phyloP scores from a whole-genome alignment of 1,140 invertebrate species.

The Diabrotica virgifera region DNA sequence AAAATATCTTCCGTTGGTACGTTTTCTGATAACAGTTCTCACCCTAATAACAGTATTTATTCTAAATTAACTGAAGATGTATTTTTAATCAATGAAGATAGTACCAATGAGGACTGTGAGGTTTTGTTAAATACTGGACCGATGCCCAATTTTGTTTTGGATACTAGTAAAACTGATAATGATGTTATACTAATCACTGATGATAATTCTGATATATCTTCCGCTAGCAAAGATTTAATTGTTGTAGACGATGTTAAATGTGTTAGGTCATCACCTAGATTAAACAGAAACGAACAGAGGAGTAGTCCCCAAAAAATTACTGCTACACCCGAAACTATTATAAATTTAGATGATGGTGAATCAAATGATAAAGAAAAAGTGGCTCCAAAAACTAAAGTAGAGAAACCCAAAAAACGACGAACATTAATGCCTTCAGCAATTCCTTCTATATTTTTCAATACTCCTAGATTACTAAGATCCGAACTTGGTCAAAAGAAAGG shows the following conservation, averaged over 20 bases:
- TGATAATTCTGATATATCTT: neutral
- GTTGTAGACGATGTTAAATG: conserved; percentile 8
- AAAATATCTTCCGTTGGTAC: neutral
- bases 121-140: neutral
- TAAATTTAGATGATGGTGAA: neutral
- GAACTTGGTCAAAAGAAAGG: conserved; percentile 14
- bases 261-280: conserved; percentile 6
- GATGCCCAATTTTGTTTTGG: neutral
- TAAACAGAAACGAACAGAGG: neutral
- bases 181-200: neutral
- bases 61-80: neutral
- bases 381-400: neutral
- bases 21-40: neutral
- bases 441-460: conserved; percentile 18
- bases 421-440: conserved; percentile 15
- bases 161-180: neutral
- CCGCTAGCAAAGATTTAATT: conserved; percentile 9
- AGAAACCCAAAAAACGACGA: conserved; percentile 16
- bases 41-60: neutral
- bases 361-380: neutral
- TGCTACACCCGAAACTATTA: neutral
- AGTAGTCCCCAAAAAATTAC: neutral
- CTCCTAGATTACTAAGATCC: conserved; percentile 16
- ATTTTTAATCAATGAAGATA: neutral
- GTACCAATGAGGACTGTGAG: neutral